phyloP scores from a whole-genome alignment of 2,113 vertebrate genomes.

The Percopsis transmontana region DNA sequence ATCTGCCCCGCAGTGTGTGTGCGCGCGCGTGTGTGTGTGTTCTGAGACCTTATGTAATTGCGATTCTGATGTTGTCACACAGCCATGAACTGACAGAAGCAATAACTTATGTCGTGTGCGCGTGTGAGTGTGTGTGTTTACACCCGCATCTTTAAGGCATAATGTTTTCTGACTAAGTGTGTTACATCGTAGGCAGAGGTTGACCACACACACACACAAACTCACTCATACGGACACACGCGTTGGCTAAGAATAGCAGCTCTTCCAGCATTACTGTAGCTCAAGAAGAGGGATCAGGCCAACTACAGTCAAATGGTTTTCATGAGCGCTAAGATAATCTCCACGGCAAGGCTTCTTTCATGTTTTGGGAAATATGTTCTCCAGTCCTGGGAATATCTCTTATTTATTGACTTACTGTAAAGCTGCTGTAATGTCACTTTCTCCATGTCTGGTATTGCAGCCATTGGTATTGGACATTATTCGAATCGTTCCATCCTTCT shows the following conservation, averaged over 20 bases:
- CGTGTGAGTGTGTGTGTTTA: conserved; percentile 17
- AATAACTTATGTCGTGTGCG: neutral
- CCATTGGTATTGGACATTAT: neutral
- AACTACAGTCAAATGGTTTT: conserved; percentile 54
- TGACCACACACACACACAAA: neutral
- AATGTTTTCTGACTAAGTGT: conserved; percentile 35
- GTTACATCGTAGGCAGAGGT: conserved; percentile 21
- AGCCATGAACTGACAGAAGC: too few species aligned
- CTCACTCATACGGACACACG: conserved; percentile 9
- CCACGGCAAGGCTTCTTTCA: conserved; percentile 30
- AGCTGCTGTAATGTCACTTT: conserved; percentile 35
- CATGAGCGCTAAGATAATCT: conserved; percentile 52
- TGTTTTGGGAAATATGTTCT: conserved; percentile 21
- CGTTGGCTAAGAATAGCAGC: conserved; percentile 43
- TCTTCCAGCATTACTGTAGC: conserved; percentile 23
- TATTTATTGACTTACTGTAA: conserved; percentile 47
- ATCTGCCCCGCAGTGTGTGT: too few species aligned
- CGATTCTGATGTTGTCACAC: too few species aligned
- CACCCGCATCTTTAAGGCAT: conserved; percentile 42
- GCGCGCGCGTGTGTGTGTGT: too few species aligned
- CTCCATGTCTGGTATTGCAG: neutral
- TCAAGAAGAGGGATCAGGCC: conserved; percentile 32
- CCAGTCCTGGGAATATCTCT: conserved; percentile 7
- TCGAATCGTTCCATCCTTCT: neutral
- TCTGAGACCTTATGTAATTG: too few species aligned